Base-by-base conservation (phyloP, 2,888 invertebrate species). In the Dione vanillae region DNA sequence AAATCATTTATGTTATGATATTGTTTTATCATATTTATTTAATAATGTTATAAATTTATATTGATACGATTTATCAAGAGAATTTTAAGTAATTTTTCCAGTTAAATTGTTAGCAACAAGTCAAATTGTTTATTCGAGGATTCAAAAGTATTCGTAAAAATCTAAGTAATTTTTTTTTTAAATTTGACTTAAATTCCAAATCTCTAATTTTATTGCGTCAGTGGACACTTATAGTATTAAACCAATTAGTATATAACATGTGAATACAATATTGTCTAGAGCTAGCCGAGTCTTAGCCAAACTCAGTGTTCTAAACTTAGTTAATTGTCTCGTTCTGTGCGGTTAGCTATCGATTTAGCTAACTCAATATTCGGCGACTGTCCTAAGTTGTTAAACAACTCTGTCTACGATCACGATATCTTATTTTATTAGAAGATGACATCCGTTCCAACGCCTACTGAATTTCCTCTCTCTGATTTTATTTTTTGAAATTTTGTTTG, bases 271-370 rank as follows among this genome's bases (percentile, higher is more conserved):
- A 67, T 64, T 59, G 62, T 62, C 61, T 52, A 58, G 69, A 16
- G 52, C 69, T 19, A 67, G 71, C 59, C 70, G 43, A 67, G 69
- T 64, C 67, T 74, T 71, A 65, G 71, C 49, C 47, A 71, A 74
- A 71, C 72, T 69, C 69, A 61, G 67, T 58, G 71, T 61, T 54
- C 43, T 72, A 67, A 74, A 74, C 71, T 74, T 69, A 62, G 72
- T 72, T 71, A 71, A 72, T 69, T 72, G 72, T 71, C 59, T 61
- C 67, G 69, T 72, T 74, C 69, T 65, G 54, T 67, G 67, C 45
- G 73, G 73, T 62, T 65, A 47, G 62, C 71, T 66, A 71, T 73
- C 69, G 71, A 69, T 71, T 73, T 69, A 71, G 58, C 56, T 66
- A 71, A 69, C 73, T 66, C 65, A 66, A 73, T 73, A 71, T 73